Evolutionary conservation across 92 coral and sea anemone species (phyloP).

Genomic region (Parazoanthus swiftii): DNA sequence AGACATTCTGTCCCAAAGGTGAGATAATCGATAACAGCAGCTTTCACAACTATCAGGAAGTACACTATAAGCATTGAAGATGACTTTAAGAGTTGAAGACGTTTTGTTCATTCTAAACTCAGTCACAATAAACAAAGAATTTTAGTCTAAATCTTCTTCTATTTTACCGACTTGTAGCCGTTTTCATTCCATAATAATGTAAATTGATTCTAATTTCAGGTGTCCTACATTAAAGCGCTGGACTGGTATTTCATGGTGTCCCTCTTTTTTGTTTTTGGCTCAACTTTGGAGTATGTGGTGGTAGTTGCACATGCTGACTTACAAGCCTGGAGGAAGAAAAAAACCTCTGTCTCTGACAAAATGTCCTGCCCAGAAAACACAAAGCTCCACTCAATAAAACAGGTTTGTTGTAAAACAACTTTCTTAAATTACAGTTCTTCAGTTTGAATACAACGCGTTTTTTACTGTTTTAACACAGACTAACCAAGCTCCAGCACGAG

Average conservation of each 20-base stretch:
- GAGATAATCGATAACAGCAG: neutral
- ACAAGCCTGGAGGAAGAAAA: neutral
- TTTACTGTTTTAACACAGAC: no score
- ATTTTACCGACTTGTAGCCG: no score
- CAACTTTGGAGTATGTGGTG: slow-evolving; percentile 48
- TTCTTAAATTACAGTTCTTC: no score
- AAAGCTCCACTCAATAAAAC: neutral
- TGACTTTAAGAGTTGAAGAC: no score
- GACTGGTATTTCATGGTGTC: slow-evolving; percentile 51
- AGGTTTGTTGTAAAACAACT: neutral
- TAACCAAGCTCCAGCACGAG: no score
- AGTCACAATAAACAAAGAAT: no score
- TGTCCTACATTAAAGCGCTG: slow-evolving; percentile 51
- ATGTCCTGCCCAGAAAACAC: no score
- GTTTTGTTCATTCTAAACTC: no score
- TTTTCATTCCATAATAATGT: no score
- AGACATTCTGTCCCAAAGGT: slow-evolving; percentile 64
- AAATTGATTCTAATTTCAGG: slow-evolving; percentile 7
- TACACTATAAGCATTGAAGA: no score
- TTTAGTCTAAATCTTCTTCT: no score
- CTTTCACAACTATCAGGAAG: neutral
- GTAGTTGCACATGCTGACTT: slow-evolving; percentile 11
- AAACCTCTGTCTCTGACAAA: neutral
- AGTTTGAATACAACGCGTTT: no score
- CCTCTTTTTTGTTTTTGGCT: slow-evolving; percentile 47